Percentiles rank a stretch among this genome's conserved stretches.
Conservation (phyloP, 2,113 vertebrate genomes). For the Manacus vitellinus region DNA sequence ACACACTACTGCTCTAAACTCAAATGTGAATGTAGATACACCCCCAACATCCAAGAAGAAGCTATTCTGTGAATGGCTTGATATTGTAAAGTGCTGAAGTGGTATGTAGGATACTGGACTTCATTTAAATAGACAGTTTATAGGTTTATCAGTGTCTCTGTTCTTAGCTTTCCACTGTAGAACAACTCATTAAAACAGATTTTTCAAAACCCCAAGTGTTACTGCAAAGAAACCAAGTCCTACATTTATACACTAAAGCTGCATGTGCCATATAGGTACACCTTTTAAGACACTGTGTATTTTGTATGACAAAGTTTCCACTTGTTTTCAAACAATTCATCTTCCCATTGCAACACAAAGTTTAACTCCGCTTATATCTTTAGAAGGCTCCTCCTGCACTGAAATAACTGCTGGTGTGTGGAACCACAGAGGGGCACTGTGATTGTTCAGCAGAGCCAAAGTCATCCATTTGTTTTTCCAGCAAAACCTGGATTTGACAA, state of each 20-base stretch:
- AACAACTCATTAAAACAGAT: not conserved
- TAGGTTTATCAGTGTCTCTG: not conserved
- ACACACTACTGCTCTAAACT: not conserved
- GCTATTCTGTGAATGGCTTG: not conserved
- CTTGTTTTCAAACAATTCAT: not conserved
- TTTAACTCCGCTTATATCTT: not conserved
- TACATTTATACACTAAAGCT: not conserved
- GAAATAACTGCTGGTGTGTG: not conserved
- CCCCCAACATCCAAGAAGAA: not conserved
- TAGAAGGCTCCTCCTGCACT: not conserved
- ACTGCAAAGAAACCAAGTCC: not conserved
- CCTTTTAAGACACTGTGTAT: not conserved
- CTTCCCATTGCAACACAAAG: not conserved
- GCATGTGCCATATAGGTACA: not conserved
- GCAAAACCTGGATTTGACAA: not conserved
- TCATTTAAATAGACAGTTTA: not conserved
- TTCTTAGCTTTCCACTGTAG: not conserved
- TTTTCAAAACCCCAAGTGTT: not conserved
- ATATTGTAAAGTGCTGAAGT: not conserved
- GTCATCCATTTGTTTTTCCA: not conserved
- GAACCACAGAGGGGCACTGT: slow-evolving; percentile 1
- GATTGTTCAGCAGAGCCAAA: not conserved
- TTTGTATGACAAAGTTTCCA: not conserved
- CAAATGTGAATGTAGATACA: not conserved
- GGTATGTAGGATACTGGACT: not conserved